Evolutionary conservation across 1,140 invertebrate species (phyloP), one percentile per base, ranked within the genome.

Genomic region (Micrasema minimum): DNA sequence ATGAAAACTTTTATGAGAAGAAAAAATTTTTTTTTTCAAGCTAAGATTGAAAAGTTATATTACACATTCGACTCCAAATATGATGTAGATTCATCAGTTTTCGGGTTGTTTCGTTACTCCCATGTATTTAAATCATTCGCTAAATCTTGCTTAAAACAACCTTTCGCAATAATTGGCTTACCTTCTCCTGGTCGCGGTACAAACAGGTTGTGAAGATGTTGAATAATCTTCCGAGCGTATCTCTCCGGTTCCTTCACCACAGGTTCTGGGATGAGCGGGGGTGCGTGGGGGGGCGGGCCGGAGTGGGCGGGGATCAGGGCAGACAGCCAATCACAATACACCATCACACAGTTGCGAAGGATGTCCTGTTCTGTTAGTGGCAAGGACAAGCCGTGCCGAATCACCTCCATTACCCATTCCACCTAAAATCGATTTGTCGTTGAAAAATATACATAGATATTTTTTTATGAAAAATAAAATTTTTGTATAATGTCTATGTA

Each of bases 271-370:
- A 98, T 92, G 75, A 90, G 91, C 65, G 92, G 87, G 77, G 94
- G 93, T 78, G 23, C 69, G 85, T 79, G 72, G 75, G 93, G 94
- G 78, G 88, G 88, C 10, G 96, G 93, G 48, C 96, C 91, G 78
- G 90, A 90, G 74, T 92, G 82, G 82, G 92, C 92, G 1, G 94
- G 91, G 76, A 96, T 88, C 55, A 97, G 83, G 0, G 95, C 93
- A 0, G 92, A 92, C 23, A 99, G 82, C 97, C 97, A 99, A 78
- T 98, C 96, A 82, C 96, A 98, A 79, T 98, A 99, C 20, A 99
- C 92, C 82, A 94, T 95, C 7, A 98, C 96, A 83, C 96, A 99
- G 81, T 98, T 96, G 73, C 96, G 90, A 43, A 99, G 92, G 0
- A 94, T 94, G 75, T 98, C 96, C 81, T 97, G 94, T 80, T 98